Evolutionary conservation across 2,797 vertebrate species (phyloP).

Genomic region (Peromyscus melanophrys): DNA sequence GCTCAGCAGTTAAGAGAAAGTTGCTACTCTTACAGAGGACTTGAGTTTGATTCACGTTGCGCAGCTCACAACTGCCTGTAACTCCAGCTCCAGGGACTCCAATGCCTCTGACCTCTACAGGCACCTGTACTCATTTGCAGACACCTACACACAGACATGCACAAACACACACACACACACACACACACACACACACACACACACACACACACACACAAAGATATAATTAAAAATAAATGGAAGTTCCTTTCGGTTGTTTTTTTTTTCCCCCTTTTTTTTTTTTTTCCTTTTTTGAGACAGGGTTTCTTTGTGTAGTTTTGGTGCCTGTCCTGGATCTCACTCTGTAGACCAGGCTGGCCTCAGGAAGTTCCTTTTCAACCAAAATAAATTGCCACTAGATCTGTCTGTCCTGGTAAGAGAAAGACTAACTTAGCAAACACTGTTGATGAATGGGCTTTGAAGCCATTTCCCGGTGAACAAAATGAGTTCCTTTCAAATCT

Average conservation of each 20-base stretch:
- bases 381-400: neutral
- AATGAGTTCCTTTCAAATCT: slow-evolving; percentile 20
- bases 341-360: no score
- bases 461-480: neutral
- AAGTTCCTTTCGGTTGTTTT: neutral
- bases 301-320: no score
- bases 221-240: neutral
- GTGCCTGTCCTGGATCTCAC: no score
- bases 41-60: neutral
- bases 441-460: neutral
- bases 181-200: neutral
- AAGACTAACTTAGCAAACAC: neutral
- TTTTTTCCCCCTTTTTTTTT: no score
- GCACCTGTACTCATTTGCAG: no score
- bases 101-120: neutral
- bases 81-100: neutral
- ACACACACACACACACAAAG: neutral
- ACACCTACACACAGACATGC: neutral
- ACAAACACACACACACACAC: neutral
- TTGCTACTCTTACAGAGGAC: no score
- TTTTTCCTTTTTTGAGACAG: no score
- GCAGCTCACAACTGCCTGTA: neutral
- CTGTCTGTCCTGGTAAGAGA: neutral
- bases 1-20: neutral
- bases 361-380: neutral